Evolutionary conservation across 2,888 invertebrate species (phyloP), one percentile per base, ranked within the genome.

Genomic region (Caenorhabditis doughertyi): DNA sequence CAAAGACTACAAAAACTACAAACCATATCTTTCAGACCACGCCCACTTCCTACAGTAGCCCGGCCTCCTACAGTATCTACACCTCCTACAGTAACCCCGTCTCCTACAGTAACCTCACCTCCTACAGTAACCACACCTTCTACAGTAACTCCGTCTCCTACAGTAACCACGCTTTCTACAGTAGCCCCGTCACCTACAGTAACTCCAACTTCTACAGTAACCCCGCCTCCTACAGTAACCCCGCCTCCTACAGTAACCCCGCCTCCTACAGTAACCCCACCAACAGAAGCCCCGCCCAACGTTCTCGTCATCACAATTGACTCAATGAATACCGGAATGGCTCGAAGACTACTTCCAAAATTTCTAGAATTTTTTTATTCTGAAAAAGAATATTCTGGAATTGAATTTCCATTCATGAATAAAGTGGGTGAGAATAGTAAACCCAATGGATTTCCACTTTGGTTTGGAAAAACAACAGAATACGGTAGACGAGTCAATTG

Each of bases 331-430:
- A 44, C 49, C 0, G 64, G 64, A 49, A 64, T 67, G 53, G 53
- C 67, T 0, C 51, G 13, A 42, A 42, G 84, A 47, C 64, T 64
- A 2, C 32, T 84, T 9, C 74, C 79, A 1, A 49, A 70, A 47
- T 74, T 81, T 1, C 42, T 84, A 13, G 13, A 49, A 7, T 65
- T 60, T 32, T 60, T 81, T 2, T n/a, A 55, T 3, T 39, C 42
- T 1, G n/a, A n/a, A n/a, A n/a, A n/a, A n/a, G 42, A 53, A 13
- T 39, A 64, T 23, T 71, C 53, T 13, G 79, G 84, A 11, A 55
- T 87, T 32, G 71, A 73, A 16, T 86, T 88, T 25, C 81, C 81
- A 4, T 83, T 74, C 58, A 64, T 88, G 13, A 88, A 88, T 74
- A 86, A 83, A 77, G 64, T 87, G 2, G 88, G 84, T 2, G 32